Base-by-base conservation (phyloP, 35 echinoderm and acorn worm species). In the Anneissia japonica region DNA sequence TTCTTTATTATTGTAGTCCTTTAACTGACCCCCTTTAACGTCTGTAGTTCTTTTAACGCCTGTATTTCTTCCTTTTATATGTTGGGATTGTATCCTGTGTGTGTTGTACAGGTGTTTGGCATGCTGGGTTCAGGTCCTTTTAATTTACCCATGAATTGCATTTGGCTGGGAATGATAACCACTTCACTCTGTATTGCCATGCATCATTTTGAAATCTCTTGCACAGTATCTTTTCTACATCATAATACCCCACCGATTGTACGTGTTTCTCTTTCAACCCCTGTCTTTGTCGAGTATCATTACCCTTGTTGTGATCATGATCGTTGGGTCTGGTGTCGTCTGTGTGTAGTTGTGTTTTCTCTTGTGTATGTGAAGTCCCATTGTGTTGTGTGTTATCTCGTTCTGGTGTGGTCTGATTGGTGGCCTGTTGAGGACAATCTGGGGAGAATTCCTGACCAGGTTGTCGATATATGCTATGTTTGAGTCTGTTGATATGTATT, bases 401-500 rank as follows among this genome's bases (percentile, higher is more conserved):
- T 17, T 13, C 12, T 32, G 12, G 34, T 77, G 34, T 77, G 13
- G 1, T 28, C 12, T 32, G 12, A 77, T 21, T 31, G 7, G 13
- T 29, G 29, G 74, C 14, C 10, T n/a, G 19, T 2, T 77, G 10
- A 36, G 35, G 84, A 30, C n/a, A 21, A 36, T 38, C 73, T 43
- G 73, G 0, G 36, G n/a, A 31, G 4, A 74, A 5, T 86, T 30
- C 37, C 37, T 17, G 19, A 13, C 13, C 32, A 32, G 37, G 35
- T 30, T 39, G 39, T 21, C 16, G 26, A 29, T 77, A 11, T 23
- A 45, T 55, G 17, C 75, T 46, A 82, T 64, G 87, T 74, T 88
- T 88, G 14, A 88, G 56, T 35, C 77, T 34, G 56, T 88, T 79
- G 39, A 88, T 36, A 82, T 88, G 77, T 17, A 88, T 21, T 75